Conservation (phyloP, 2,888 invertebrate species). For the Plemyria rubiginata region DNA sequence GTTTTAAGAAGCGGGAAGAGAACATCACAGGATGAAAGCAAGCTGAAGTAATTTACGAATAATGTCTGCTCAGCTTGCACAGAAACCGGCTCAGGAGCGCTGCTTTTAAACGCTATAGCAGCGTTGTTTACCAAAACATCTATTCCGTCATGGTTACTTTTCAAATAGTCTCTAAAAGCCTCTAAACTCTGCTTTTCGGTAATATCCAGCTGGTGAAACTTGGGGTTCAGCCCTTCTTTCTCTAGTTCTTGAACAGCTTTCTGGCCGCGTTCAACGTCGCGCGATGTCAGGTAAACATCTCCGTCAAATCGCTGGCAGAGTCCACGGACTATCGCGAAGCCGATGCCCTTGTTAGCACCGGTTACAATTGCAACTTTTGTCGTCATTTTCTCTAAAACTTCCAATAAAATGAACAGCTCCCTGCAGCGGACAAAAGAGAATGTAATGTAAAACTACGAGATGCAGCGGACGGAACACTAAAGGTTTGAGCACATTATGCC, state of each 20-base stretch:
- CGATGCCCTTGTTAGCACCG: constrained; percentile 90
- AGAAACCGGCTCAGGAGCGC: constrained; percentile 85
- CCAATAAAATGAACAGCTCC: too few species aligned
- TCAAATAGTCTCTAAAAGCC: constrained; percentile 84
- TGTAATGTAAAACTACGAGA: too few species aligned
- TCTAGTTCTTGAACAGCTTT: constrained; percentile 85
- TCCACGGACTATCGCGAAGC: constrained; percentile 88
- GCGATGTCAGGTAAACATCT: constrained; percentile 88
- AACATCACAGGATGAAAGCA: constrained; percentile 86
- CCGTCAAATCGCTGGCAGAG: constrained; percentile 88
- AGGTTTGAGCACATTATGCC: too few species aligned
- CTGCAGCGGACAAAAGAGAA: too few species aligned
- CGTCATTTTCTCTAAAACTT: constrained; percentile 45
- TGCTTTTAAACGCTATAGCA: constrained; percentile 87
- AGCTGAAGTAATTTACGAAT: constrained; percentile 88
- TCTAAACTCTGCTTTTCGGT: constrained; percentile 85
- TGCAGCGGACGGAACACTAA: too few species aligned
- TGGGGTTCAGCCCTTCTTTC: constrained; percentile 81
- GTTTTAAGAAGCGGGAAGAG: constrained; percentile 89
- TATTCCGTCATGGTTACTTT: constrained; percentile 87
- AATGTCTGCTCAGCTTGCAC: constrained; percentile 89
- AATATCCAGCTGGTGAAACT: constrained; percentile 89
- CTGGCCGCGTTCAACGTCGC: constrained; percentile 84
- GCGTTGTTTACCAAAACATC: constrained; percentile 92
- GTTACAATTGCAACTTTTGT: constrained; percentile 85